Base-by-base conservation (phyloP, 92 coral and sea anemone species). In the Diadumene lineata region DNA sequence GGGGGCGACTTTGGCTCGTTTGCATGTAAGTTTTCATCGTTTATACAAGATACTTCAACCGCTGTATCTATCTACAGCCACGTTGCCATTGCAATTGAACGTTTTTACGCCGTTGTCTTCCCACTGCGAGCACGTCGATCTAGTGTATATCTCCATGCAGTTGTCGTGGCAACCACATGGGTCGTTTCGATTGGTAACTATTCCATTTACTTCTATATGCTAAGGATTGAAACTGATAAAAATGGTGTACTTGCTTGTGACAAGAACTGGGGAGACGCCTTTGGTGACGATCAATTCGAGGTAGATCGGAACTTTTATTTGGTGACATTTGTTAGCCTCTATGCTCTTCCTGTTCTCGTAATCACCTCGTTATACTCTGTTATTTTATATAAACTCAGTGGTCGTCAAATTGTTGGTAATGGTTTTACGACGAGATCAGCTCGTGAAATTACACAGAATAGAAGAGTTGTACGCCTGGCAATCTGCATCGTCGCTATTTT, bases 91-190 rank as follows among this genome's bases (percentile, higher is more conserved):
- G 79, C 90, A 8, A 64, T 70, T 25, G 90, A 86, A 43, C 74
- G 90, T 2, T 86, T 86, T 66, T 32, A 79, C 29, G 90, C 90
- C 2, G 90, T 86, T 22, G 79, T 86, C 60, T 81, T 81, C 50
- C 90, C 90, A n/a, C 72, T 86, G n/a, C 43, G 67, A 64, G 90
- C 86, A 16, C 71, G 86, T 16, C 43, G 44, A 0, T 48, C 79
- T 7, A 75, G 69, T 77, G 56, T 58, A 19, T 44, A 70, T 15
- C 44, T 68, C 31, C 74, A 85, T 28, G 23, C 32, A 53, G 58
- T 65, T n/a, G 64, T 64, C 51, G 77, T 86, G 34, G 76, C 76
- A 46, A 55, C 74, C 9, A 86, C 90, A 11, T 86, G 90, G 90
- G 11, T 86, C 1, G 64, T 80, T 32, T 82, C 83, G 25, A 76